Base-by-base conservation (phyloP, 2,113 vertebrate genomes). In the Neoarius graeffei region DNA sequence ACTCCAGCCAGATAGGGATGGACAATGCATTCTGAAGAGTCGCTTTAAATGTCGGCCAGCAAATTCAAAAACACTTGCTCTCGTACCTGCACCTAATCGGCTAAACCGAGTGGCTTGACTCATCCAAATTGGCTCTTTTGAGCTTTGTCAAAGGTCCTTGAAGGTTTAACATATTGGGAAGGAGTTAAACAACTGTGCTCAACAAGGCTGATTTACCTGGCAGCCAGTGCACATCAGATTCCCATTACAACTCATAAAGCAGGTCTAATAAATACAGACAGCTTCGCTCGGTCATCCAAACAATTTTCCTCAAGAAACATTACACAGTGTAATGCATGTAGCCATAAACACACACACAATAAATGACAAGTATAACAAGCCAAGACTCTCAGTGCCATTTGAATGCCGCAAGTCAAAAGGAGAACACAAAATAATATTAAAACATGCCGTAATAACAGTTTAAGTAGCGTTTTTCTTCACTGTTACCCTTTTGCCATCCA, bases 61-160 rank as follows among this genome's bases (percentile, higher is more conserved):
- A 83, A 25, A 88, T 90, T 85, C 77, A 52, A 71, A 71, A 88
- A 90, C 89, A 91, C 89, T 88, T 92, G 88, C 90, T 91, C 87
- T 80, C 30, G 42, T 62, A 87, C 74, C 71, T 86, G 20, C 82
- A 42, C 71, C 76, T 91, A 83, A 90, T 89, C 83, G 42, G 62
- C 86, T 89, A 67, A 90, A 87, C 77, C 79, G 71, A 85, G 52
- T n/a, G 27, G 9, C 30, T 42, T 50, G 71, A 76, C 85, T 62
- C 69, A 52, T 19, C 86, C 10, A 59, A 4, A 62, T 11, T 60
- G 25, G 62, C 85, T 86, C 84, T 56, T 83, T 87, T 50, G 59
- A 83, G 85, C 56, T 87, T 87, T 25, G 86, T 87, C 79, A 23
- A 77, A 67, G 88, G 81, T 76, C 15, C 48, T 83, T 85, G 50